These are phyloP conservation scores for Monopterus albus DNA, from an alignment of 2,113 vertebrate genomes.

Conservation along the genomic window DNA sequence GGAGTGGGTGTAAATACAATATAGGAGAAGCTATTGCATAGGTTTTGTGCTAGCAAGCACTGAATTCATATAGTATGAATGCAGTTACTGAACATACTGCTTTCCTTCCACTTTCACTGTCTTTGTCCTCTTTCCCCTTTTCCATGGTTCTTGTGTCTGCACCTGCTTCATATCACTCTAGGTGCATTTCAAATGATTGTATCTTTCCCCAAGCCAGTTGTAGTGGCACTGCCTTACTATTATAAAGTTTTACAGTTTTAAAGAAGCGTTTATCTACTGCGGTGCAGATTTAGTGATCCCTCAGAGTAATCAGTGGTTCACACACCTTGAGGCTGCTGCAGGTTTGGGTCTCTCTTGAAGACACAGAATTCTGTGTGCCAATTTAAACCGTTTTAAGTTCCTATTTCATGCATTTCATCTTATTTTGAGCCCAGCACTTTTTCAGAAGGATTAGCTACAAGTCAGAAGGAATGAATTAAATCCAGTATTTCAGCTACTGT, in stretches of 20 bases:
- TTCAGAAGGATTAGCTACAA: conserved; percentile 30
- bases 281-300: conserved; percentile 27
- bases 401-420: conserved; percentile 32
- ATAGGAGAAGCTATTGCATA: conserved; percentile 16
- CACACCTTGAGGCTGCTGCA: conserved; percentile 26
- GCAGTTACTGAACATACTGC: no score
- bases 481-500: not conserved
- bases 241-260: no score
- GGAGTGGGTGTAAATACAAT: conserved; percentile 22
- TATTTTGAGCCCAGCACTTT: conserved; percentile 27
- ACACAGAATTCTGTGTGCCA: conserved; percentile 54
- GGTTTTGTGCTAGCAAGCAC: conserved; percentile 18
- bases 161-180: not conserved
- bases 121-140: conserved; percentile 13
- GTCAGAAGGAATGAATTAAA: conserved; percentile 32
- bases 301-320: conserved; percentile 37
- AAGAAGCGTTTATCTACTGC: conserved; percentile 1
- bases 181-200: not conserved
- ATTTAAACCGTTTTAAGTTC: conserved; percentile 47
- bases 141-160: no score
- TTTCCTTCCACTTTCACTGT: not conserved
- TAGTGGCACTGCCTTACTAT: not conserved
- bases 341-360: conserved; percentile 36
- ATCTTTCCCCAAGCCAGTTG: not conserved
- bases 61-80: no score